Evolutionary conservation across 2,113 vertebrate species (phyloP).

Genomic region (Tachysurus fulvidraco): DNA sequence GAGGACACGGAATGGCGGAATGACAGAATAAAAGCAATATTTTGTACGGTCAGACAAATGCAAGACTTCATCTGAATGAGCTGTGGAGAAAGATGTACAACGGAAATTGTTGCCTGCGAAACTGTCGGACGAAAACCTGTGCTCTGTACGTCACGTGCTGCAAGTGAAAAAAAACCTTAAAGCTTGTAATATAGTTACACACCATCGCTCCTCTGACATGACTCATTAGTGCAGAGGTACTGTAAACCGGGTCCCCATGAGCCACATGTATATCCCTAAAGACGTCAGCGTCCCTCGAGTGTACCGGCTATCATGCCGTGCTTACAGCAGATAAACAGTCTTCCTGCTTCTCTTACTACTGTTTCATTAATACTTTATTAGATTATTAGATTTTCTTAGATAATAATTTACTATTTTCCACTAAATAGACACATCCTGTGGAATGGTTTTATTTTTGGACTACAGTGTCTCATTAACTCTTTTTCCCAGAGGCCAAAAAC

Average conservation of each 20-base stretch:
- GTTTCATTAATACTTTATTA: no score
- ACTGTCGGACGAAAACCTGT: background rate
- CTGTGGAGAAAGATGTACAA: background rate
- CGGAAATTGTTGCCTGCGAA: background rate
- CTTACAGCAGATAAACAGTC: background rate
- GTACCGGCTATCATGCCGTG: background rate
- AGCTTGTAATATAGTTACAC: background rate
- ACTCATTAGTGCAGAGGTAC: background rate
- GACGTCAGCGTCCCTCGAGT: background rate
- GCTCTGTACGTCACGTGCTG: background rate
- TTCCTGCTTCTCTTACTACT: no score
- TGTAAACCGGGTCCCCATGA: background rate
- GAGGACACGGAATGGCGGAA: background rate
- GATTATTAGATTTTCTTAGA: no score
- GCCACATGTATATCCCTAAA: background rate
- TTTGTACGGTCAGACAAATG: background rate
- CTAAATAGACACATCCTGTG: background rate
- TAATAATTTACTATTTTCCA: background rate
- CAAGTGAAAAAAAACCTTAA: background rate
- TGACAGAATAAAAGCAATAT: background rate
- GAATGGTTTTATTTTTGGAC: background rate
- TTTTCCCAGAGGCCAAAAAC: no score
- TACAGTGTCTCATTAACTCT: background rate
- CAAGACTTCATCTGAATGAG: constrained; percentile 8
- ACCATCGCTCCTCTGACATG: background rate